Base-by-base conservation (phyloP, 2,888 invertebrate genomes). In the Lingula anatina region DNA sequence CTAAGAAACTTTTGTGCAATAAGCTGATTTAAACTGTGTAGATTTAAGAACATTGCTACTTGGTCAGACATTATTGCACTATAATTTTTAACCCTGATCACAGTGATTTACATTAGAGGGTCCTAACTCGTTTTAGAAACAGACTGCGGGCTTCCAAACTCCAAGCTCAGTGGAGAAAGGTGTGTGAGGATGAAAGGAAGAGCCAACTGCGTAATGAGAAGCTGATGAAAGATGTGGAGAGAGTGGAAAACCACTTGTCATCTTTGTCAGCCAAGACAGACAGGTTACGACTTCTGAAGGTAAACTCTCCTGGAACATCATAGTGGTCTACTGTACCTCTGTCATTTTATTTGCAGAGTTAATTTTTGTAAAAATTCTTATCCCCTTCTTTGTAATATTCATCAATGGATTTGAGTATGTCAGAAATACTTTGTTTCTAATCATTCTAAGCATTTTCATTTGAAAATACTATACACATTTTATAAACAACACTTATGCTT, bases 81-180 rank as follows among this genome's bases (percentile, higher is more conserved):
- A n/a, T n/a, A n/a, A n/a, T n/a, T n/a, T n/a, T n/a, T n/a, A n/a
- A n/a, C n/a, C n/a, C n/a, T n/a, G n/a, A n/a, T n/a, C n/a, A n/a
- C n/a, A n/a, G n/a, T n/a, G n/a, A n/a, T n/a, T n/a, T n/a, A n/a
- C n/a, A n/a, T n/a, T n/a, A n/a, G n/a, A n/a, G n/a, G n/a, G n/a
- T n/a, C n/a, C n/a, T 20, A 23, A 5, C 7, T 9, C 47, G 9
- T 50, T 53, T 26, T 47, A 73, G 73, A 28, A 58, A 63, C 2
- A 66, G 65, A 40, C 50, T 73, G 48, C 64, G 65, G 49, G 70
- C 70, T 25, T 60, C 65, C 15, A 66, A 65, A 25, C 53, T 74
- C 24, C 68, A 72, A 46, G 65, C 56, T 28, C 71, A 74, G 55
- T 74, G 73, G 73, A 69, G 64, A 53, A 68, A 69, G 52, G 58